Evolutionary conservation across 2,888 invertebrate species (phyloP).

Genomic region (Cephus rjabovi): DNA sequence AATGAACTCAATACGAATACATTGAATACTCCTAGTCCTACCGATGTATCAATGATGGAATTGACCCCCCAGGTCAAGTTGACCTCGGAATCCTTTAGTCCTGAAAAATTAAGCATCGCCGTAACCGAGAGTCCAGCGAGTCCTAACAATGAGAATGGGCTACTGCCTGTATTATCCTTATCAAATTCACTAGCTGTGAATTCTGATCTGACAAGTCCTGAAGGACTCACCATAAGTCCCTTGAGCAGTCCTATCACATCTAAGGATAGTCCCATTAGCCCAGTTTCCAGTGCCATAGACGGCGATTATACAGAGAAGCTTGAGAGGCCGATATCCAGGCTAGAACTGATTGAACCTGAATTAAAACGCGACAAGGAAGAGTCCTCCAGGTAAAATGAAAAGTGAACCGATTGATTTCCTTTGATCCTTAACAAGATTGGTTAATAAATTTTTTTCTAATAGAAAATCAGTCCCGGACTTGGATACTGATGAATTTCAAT

Average conservation of each 20-base stretch:
- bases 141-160: conserved; percentile 31
- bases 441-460: not conserved
- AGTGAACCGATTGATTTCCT: not conserved
- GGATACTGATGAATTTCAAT: conserved; percentile 12
- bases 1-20: conserved; percentile 13
- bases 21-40: conserved; percentile 31
- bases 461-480: conserved; percentile 6
- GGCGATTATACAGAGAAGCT: conserved; percentile 67
- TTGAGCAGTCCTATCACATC: conserved; percentile 61
- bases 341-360: conserved; percentile 9
- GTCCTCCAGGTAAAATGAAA: conserved; percentile 4
- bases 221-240: conserved; percentile 47
- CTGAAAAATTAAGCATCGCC: conserved; percentile 24
- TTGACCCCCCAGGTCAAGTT: conserved; percentile 31
- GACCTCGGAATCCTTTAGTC: conserved; percentile 4
- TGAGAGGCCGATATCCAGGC: conserved; percentile 61
- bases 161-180: conserved; percentile 30
- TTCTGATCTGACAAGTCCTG: conserved; percentile 49
- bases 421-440: not conserved
- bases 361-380: not conserved
- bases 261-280: conserved; percentile 71
- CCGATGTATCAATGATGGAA: conserved; percentile 40
- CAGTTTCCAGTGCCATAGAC: conserved; percentile 68
- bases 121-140: conserved; percentile 29
- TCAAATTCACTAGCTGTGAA: conserved; percentile 40